Evolutionary conservation across 2,113 vertebrate genomes (phyloP).

Genomic region (Chaenocephalus aceratus): DNA sequence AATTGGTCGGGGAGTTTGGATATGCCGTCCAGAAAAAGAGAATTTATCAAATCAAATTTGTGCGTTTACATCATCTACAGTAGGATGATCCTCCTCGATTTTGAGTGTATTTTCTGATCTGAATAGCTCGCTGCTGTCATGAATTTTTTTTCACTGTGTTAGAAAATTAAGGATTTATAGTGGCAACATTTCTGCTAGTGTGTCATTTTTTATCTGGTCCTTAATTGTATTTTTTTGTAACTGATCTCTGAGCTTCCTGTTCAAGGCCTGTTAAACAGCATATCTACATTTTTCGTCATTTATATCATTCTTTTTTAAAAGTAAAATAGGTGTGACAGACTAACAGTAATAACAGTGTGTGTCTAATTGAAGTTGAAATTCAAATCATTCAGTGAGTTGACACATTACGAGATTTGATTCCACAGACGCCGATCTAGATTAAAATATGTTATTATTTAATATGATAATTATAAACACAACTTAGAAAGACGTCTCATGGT

Average conservation of each 20-base stretch:
- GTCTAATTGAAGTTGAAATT: slow-evolving; percentile 30
- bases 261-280: too few relatives aligned
- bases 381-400: slow-evolving; percentile 12
- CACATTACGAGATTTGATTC: slow-evolving; percentile 37
- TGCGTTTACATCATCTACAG: too few relatives aligned
- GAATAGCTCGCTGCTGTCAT: too few relatives aligned
- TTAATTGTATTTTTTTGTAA: background rate
- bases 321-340: slow-evolving; percentile 3
- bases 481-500: slow-evolving; percentile 19
- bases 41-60: too few relatives aligned
- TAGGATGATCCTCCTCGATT: too few relatives aligned
- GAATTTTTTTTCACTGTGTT: too few relatives aligned
- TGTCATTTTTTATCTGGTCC: background rate
- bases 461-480: slow-evolving; percentile 45
- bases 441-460: slow-evolving; percentile 47
- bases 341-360: slow-evolving; percentile 16
- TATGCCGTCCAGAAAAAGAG: too few relatives aligned
- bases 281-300: background rate
- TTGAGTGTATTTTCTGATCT: too few relatives aligned
- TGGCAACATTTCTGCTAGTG: too few relatives aligned
- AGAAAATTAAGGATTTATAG: too few relatives aligned
- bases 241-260: too few relatives aligned
- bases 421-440: slow-evolving; percentile 15
- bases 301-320: slow-evolving; percentile 2
- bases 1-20: too few relatives aligned